Conservation (phyloP, 1,140 invertebrate species). For the Lepidurus arcticus region DNA sequence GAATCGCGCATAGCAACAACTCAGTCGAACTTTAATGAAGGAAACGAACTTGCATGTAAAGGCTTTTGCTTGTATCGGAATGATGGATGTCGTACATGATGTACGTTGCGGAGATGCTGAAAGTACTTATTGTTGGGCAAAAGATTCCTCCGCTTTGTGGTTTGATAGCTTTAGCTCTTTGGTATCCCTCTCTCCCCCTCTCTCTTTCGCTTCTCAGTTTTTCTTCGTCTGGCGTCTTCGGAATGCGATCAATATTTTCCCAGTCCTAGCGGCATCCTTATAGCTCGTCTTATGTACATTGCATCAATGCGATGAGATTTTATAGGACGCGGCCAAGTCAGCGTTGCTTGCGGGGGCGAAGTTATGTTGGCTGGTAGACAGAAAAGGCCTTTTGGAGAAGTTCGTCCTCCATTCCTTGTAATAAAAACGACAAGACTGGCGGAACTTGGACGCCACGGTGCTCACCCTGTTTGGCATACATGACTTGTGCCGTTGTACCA, state of each 20-base stretch:
- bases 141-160: not conserved
- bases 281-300: not conserved
- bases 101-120: not conserved
- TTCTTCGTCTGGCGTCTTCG: not conserved
- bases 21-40: no score
- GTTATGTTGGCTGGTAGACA: not conserved
- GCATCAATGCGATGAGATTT: slow-evolving; percentile 1
- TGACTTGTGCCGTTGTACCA: slow-evolving; percentile 7
- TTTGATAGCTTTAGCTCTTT: not conserved
- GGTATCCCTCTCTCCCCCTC: not conserved
- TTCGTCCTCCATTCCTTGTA: not conserved
- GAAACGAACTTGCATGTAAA: no score
- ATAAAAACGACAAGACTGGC: not conserved
- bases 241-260: slow-evolving; percentile 10
- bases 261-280: not conserved
- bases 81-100: not conserved
- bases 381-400: not conserved
- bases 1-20: no score
- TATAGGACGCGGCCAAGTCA: not conserved
- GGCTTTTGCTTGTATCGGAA: not conserved
- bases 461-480: not conserved
- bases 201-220: not conserved
- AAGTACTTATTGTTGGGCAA: not conserved
- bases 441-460: not conserved
- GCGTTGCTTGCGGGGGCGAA: not conserved